phyloP scores from a whole-genome alignment of 1,140 invertebrate genomes.

The Drosophila ercepeae region DNA sequence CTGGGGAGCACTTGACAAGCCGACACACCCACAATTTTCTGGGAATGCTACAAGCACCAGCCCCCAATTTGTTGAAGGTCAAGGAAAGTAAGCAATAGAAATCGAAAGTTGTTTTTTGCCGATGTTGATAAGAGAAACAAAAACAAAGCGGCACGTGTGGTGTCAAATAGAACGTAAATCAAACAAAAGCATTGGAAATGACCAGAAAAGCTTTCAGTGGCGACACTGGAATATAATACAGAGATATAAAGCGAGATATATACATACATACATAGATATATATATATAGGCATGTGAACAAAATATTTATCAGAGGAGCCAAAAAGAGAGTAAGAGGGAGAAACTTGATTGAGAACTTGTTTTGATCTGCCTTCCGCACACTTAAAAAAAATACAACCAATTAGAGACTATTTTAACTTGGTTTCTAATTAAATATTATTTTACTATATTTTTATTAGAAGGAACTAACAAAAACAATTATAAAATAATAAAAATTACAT shows the following conservation, averaged over 20 bases:
- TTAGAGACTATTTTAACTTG: neutral
- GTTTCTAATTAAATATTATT: neutral
- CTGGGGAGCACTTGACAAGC: constrained; percentile 5
- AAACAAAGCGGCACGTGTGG: constrained; percentile 38
- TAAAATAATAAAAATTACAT: too few species aligned
- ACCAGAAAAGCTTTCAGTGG: constrained; percentile 27
- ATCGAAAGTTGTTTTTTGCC: constrained; percentile 29
- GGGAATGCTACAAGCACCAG: constrained; percentile 6
- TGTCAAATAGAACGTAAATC: constrained; percentile 36
- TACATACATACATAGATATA: neutral
- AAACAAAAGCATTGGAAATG: constrained; percentile 13
- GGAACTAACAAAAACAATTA: too few species aligned
- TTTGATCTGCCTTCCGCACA: constrained; percentile 7
- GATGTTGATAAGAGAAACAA: constrained; percentile 31
- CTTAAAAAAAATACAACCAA: neutral
- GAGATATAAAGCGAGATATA: constrained; percentile 2
- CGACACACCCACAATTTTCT: constrained; percentile 37
- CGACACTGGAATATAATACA: constrained; percentile 34
- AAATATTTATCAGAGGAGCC: neutral
- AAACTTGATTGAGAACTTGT: constrained; percentile 17
- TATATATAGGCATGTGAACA: neutral
- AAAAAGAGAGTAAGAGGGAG: neutral
- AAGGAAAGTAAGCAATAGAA: constrained; percentile 43
- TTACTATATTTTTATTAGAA: neutral
- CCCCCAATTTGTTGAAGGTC: constrained; percentile 46